Percentiles rank a stretch among this genome's conserved stretches.
These are phyloP conservation scores for Chrysochloris asiatica DNA, from an alignment of 2,113 vertebrate species.

Conservation along the genomic window DNA sequence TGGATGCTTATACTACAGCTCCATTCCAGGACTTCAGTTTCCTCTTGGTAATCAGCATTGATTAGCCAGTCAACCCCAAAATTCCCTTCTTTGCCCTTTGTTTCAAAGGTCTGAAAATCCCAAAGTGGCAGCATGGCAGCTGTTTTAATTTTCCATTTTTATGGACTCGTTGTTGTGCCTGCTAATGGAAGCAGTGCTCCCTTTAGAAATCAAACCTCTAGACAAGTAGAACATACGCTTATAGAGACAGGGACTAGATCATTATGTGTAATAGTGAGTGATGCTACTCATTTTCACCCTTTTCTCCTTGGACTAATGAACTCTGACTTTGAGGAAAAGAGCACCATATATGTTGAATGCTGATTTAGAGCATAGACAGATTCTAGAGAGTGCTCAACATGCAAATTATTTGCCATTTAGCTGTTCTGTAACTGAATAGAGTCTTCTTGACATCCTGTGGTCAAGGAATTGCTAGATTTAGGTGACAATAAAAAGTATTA, in stretches of 20 bases:
- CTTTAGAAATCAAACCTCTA: background rate
- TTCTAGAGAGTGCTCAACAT: background rate
- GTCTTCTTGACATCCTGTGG: background rate
- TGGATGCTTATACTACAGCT: no score
- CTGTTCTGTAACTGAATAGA: background rate
- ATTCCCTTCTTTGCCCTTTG: background rate
- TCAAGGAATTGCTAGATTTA: background rate
- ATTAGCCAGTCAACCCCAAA: background rate
- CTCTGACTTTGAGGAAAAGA: background rate
- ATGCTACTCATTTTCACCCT: background rate
- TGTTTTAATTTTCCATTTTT: background rate
- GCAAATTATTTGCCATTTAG: background rate
- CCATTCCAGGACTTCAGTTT: background rate
- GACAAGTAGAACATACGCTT: background rate
- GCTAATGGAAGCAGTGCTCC: background rate
- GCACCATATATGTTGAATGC: background rate
- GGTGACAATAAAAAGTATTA: background rate
- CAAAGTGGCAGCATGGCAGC: background rate
- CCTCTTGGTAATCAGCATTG: background rate
- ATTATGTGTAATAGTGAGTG: background rate
- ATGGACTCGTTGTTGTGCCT: background rate
- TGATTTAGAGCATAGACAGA: background rate
- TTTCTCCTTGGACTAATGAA: background rate
- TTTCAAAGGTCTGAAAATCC: background rate
- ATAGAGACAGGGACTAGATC: background rate